phyloP scores from a whole-genome alignment of 2,113 vertebrate species.

The Spizaetus ornatus region DNA sequence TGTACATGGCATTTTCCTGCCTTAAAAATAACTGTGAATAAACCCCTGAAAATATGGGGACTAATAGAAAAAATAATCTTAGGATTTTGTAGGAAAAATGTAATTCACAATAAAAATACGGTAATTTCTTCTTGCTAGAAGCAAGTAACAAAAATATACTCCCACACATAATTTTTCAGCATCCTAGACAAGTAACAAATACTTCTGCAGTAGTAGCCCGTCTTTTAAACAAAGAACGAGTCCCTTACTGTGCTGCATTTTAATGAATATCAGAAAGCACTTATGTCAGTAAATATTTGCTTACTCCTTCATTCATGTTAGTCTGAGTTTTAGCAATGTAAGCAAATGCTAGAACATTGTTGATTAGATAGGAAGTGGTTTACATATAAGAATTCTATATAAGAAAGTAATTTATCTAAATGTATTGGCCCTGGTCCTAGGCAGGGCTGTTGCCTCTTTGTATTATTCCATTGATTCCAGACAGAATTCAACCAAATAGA shows the following conservation, averaged over 20 bases:
- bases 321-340: neutral
- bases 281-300: constrained; percentile 31
- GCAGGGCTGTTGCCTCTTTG: neutral
- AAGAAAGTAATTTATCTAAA: neutral
- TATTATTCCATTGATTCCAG: neutral
- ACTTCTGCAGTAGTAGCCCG: neutral
- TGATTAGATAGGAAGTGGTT: constrained; percentile 44
- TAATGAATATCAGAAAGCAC: constrained; percentile 21
- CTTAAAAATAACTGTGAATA: neutral
- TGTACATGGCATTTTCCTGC: neutral
- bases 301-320: neutral
- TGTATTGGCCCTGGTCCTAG: neutral
- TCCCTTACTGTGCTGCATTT: neutral
- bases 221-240: neutral
- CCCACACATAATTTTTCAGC: neutral
- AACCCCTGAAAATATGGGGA: neutral
- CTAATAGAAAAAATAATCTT: neutral
- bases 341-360: neutral
- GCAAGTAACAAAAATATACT: neutral
- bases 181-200: neutral
- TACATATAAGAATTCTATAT: neutral
- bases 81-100: neutral
- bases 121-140: neutral
- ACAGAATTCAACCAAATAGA: neutral
- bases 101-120: neutral